These are phyloP conservation scores for Meandrusa payeni DNA, from an alignment of 2,888 invertebrate genomes.

Conservation along the genomic window DNA sequence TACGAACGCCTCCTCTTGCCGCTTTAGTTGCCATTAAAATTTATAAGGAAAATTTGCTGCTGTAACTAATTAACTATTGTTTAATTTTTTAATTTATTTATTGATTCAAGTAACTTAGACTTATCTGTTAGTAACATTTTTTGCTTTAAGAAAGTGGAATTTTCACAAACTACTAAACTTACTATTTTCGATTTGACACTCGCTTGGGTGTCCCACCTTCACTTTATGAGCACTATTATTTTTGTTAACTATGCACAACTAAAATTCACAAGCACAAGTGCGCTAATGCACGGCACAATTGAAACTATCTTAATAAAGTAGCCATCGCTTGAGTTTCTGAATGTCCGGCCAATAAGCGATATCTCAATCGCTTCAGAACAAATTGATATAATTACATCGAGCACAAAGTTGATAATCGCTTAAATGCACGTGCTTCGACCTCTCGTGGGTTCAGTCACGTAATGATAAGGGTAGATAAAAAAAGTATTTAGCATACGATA, in stretches of 20 bases:
- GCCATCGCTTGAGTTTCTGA: not conserved
- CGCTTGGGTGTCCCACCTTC: slow-evolving; percentile 2
- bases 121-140: too few species aligned
- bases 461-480: slow-evolving; percentile 33
- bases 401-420: slow-evolving; percentile 25
- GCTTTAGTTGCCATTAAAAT: too few species aligned
- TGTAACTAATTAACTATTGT: too few species aligned
- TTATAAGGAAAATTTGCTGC: too few species aligned
- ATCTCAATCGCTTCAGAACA: not conserved
- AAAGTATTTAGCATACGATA: slow-evolving; percentile 25
- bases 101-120: too few species aligned
- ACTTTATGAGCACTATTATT: slow-evolving; percentile 2
- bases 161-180: too few species aligned
- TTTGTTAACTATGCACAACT: not conserved
- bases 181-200: slow-evolving; percentile 3
- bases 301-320: not conserved
- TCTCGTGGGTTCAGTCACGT: slow-evolving; percentile 33
- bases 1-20: too few species aligned
- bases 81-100: too few species aligned
- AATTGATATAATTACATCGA: slow-evolving; percentile 16
- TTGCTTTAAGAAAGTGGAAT: too few species aligned
- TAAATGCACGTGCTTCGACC: slow-evolving; percentile 8
- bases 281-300: not conserved
- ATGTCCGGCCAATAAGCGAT: not conserved
- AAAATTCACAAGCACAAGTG: slow-evolving; percentile 1